phyloP scores from a whole-genome alignment of 2,113 vertebrate genomes.

The Centropus unirufus region DNA sequence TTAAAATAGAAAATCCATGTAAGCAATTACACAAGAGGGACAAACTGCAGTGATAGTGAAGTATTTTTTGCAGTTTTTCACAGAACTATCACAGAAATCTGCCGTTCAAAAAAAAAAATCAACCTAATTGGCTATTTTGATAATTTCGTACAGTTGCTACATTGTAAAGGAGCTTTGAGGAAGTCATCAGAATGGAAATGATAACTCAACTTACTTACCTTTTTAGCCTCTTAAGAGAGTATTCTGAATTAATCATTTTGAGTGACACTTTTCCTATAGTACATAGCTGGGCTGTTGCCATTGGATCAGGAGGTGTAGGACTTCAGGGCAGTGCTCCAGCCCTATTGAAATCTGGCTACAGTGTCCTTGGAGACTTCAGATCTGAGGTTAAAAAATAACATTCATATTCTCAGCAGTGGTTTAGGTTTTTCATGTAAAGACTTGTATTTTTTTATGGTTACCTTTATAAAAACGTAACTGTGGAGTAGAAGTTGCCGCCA shows the following conservation, averaged over 20 bases:
- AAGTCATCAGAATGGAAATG: neutral
- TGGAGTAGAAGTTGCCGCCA: neutral
- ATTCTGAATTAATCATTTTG: neutral
- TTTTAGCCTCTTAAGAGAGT: neutral
- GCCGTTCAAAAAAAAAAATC: neutral
- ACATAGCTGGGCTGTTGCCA: neutral
- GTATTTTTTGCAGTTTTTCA: neutral
- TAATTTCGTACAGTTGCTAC: neutral
- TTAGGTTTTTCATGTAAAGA: neutral
- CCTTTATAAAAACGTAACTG: neutral
- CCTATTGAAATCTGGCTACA: neutral
- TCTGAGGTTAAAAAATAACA: neutral
- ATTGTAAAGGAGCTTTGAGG: neutral
- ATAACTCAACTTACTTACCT: neutral
- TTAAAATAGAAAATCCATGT: neutral
- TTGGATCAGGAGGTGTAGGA: neutral
- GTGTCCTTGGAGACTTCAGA: neutral
- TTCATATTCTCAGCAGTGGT: neutral
- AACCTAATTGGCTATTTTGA: neutral
- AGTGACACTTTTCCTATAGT: neutral
- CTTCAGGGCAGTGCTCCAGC: neutral
- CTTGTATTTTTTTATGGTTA: neutral
- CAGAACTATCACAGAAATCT: neutral
- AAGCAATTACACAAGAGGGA: neutral
- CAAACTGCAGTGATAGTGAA: neutral